Evolutionary conservation across 2,797 vertebrate genomes (phyloP), one percentile per base, ranked within the genome.

Genomic region (Pangasius mekongensis): DNA sequence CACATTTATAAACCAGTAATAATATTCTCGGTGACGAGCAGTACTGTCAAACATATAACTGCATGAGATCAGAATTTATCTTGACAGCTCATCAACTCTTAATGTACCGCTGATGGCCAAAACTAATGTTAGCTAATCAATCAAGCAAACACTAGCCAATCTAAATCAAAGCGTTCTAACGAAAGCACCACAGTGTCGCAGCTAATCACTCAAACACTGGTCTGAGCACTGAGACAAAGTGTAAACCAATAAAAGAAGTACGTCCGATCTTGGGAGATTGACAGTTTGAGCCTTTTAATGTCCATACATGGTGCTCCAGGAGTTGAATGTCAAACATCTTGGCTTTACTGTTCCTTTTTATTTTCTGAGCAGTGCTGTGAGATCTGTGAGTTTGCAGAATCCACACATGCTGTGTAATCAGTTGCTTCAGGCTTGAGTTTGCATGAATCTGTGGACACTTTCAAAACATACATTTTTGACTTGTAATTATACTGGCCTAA

Each of bases 391-490:
- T 43, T 43, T 43, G 43, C 87, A 43, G 66, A 67, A 76, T 85
- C 86, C 64, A 36, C 67, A 62, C 87, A 24, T 36, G 77, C 10
- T 60, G 54, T 24, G 54, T 81, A 81, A 81, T 81, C 78, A 33
- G 83, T 80, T 81, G 84, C 84, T 86, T 67, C 77, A 71, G 81
- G 74, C 77, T 82, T 82, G 39, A 88, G 89, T 87, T 78, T 84
- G 73, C 84, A 87, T 89, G 74, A 73, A 86, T 56, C 30, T 30
- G 73, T n/a, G 24, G 73, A n/a, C 73, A n/a, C 18, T 14, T 76
- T 49, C 43, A 16, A n/a, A 56, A 22, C 16, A 3, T 20, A 14
- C 7, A 33, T 20, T 56, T 56, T 36, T 16, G 43, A 73, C 43
- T 27, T 8, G 74, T 30, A 9, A 16, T 78, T 54, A 30, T 54